Base-by-base conservation (phyloP, 1,140 invertebrate genomes). In the Drosophila baimaii region DNA sequence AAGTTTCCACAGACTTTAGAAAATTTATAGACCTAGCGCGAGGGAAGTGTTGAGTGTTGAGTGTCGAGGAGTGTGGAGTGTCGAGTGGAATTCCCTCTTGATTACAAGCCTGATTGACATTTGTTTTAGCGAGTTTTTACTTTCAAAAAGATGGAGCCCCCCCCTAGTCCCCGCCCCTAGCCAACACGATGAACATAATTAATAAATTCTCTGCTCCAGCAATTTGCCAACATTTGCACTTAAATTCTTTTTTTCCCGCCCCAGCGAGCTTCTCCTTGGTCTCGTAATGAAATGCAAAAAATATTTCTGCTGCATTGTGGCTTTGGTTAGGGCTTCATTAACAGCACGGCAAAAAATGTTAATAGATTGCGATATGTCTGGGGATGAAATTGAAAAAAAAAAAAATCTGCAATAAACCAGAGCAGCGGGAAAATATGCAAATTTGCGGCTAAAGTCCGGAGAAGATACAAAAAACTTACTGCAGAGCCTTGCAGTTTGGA, bases 221-320 rank as follows among this genome's bases (percentile, higher is more conserved):
- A 78, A 82, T 81, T 82, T 81, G 79, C 79, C 61, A 82, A 82
- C 69, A 82, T 78, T 78, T 82, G 74, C 75, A 57, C 69, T 77
- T 74, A 39, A 63, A 64, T 79, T 74, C 19, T 9, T n/a, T 21
- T 35, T 54, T 33, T n/a, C 6, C 17, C 5, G 15, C 2, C 58
- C 66, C 51, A 44, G 17, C 13, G 41, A 49, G 43, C 55, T 63
- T 47, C 21, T 44, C 17, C 51, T 41, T 57, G 37, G 41, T 57
- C 73, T 65, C 23, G 51, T 66, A 73, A 80, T 84, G 72, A 76
- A 84, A 84, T 76, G 77, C 73, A 84, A 78, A 81, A 78, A 70
- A 75, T 64, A 65, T 70, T 77, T 65, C 65, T 61, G 55, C 41
- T 35, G 49, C 27, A 56, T 25, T 52, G 41, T 10, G 47, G 33